Evolutionary conservation across 1,140 invertebrate genomes (phyloP).

Genomic region (Sipha flava): DNA sequence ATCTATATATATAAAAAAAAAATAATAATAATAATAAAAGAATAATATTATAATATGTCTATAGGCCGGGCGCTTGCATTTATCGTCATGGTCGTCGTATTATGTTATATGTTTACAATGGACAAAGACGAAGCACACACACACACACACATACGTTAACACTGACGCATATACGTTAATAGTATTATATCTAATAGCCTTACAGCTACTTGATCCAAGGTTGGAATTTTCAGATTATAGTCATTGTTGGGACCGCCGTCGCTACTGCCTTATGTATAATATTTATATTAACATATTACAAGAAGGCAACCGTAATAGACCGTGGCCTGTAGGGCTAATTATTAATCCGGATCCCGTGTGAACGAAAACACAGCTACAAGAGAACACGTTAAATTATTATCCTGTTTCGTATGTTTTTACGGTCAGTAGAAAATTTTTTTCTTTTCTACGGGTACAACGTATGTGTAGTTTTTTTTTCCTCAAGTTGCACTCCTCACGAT

Average conservation of each 20-base stretch:
- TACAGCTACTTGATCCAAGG: conserved; percentile 30
- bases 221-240: conserved; percentile 29
- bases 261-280: neutral
- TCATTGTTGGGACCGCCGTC: neutral
- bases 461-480: no score
- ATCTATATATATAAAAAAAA: no score
- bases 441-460: neutral
- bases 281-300: conserved; percentile 5
- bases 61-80: neutral
- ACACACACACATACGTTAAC: neutral
- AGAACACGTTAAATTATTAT: conserved; percentile 10
- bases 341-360: conserved; percentile 28
- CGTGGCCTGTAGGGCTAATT: conserved; percentile 27
- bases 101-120: neutral
- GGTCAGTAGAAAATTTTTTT: neutral
- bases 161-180: neutral
- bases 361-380: neutral
- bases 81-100: neutral
- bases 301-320: conserved; percentile 11
- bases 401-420: neutral
- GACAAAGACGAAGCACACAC: neutral
- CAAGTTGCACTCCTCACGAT: no score
- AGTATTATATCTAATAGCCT: conserved; percentile 7
- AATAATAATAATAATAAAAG: no score
- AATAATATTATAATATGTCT: no score